Evolutionary conservation across 2,888 invertebrate species (phyloP).

Genomic region (Drosophila birchii): DNA sequence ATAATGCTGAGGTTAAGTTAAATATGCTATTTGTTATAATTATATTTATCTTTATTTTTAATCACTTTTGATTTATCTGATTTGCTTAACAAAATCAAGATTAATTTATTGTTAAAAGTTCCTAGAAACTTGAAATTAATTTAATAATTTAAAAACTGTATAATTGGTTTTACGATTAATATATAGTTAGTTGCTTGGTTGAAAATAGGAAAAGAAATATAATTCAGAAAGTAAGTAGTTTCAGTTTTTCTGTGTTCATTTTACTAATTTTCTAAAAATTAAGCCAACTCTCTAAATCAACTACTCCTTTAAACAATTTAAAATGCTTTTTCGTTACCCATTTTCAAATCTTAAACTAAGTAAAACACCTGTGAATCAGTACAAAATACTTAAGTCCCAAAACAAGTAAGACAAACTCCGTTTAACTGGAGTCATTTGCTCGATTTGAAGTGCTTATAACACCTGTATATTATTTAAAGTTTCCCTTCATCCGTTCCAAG

Average conservation of each 20-base stretch:
- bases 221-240: too few relatives aligned
- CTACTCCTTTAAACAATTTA: background rate
- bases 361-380: background rate
- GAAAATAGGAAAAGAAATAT: background rate
- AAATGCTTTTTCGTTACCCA: background rate
- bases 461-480: constrained; percentile 17
- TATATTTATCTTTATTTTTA: background rate
- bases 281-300: background rate
- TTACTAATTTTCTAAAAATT: background rate
- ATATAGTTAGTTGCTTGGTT: background rate
- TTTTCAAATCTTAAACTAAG: background rate
- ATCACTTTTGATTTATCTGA: background rate
- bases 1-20: background rate
- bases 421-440: background rate
- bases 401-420: background rate
- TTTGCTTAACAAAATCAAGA: background rate
- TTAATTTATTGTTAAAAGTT: background rate
- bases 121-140: background rate
- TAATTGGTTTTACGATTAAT: background rate
- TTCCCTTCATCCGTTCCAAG: constrained; percentile 18
- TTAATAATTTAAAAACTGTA: background rate
- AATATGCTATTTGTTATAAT: too few relatives aligned
- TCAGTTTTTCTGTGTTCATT: background rate
- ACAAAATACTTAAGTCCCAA: background rate
- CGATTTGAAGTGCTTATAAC: constrained; percentile 10